Conservation (phyloP, 2,888 invertebrate genomes). For the Machimus atricapillus region DNA sequence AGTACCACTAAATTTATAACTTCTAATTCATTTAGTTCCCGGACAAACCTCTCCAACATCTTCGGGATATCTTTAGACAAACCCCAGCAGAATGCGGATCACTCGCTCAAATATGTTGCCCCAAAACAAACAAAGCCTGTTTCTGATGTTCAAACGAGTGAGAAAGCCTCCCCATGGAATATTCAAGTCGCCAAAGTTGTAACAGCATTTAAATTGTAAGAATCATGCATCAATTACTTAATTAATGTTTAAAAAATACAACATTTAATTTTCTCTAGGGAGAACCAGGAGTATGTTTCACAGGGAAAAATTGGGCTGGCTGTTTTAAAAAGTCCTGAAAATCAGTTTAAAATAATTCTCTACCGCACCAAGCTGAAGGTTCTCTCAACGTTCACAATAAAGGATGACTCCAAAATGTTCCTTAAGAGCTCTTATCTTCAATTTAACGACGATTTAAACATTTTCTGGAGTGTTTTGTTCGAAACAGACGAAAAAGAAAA, state of each 20-base stretch:
- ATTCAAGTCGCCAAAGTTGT: slow-evolving; percentile 53
- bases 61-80: slow-evolving; percentile 46
- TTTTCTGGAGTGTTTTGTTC: slow-evolving; percentile 68
- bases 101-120: slow-evolving; percentile 51
- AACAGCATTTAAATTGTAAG: slow-evolving; percentile 51
- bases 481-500: slow-evolving; percentile 45
- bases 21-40: slow-evolving; percentile 42
- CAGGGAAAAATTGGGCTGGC: slow-evolving; percentile 63
- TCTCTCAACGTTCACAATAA: slow-evolving; percentile 51
- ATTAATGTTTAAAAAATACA: not conserved
- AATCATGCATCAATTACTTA: not conserved
- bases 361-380: slow-evolving; percentile 53
- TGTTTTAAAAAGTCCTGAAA: slow-evolving; percentile 56
- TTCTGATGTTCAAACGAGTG: not conserved
- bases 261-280: slow-evolving; percentile 48
- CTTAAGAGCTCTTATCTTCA: slow-evolving; percentile 52
- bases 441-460: slow-evolving; percentile 64
- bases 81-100: slow-evolving; percentile 34
- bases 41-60: slow-evolving; percentile 51
- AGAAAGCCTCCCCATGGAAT: slow-evolving; percentile 47
- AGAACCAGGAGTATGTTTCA: slow-evolving; percentile 53
- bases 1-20: not conserved
- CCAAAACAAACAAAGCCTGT: slow-evolving; percentile 46
- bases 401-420: slow-evolving; percentile 46
- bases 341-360: slow-evolving; percentile 51